phyloP scores from a whole-genome alignment of 2,888 invertebrate species.

The Arenicola marina region DNA sequence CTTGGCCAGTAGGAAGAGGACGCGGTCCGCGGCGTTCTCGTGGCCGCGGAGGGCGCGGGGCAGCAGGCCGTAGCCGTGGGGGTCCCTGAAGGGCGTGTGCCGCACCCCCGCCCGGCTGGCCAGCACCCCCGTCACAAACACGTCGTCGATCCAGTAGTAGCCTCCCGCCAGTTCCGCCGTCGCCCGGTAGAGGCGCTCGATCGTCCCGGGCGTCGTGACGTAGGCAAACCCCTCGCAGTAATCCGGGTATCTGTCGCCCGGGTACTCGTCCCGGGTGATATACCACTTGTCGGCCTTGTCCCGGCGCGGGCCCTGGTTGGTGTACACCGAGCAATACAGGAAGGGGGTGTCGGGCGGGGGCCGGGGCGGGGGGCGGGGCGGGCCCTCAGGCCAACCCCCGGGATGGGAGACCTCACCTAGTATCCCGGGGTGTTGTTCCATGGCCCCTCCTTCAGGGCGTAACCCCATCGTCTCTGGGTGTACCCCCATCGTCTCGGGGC shows the following conservation, averaged over 20 bases:
- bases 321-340: conserved; percentile 39
- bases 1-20: neutral
- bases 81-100: conserved; percentile 7
- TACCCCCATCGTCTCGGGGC: too few relatives aligned
- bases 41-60: too few relatives aligned
- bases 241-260: conserved; percentile 35
- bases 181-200: conserved; percentile 27
- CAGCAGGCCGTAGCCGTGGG: conserved; percentile 10
- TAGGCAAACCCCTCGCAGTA: conserved; percentile 47
- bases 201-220: conserved; percentile 35
- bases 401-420: too few relatives aligned
- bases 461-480: too few relatives aligned
- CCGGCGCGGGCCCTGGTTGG: conserved; percentile 31
- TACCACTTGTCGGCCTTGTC: conserved; percentile 39
- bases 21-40: too few relatives aligned
- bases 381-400: too few relatives aligned
- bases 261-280: conserved; percentile 24
- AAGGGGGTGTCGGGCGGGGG: conserved; percentile 28
- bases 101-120: conserved; percentile 29
- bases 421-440: too few relatives aligned
- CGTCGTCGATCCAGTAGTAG: conserved; percentile 48
- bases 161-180: conserved; percentile 35
- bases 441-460: too few relatives aligned
- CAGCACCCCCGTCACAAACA: conserved; percentile 44
- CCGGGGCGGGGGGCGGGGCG: too few relatives aligned